Conservation (phyloP, 2,888 invertebrate species). For the Mythimna albipuncta region DNA sequence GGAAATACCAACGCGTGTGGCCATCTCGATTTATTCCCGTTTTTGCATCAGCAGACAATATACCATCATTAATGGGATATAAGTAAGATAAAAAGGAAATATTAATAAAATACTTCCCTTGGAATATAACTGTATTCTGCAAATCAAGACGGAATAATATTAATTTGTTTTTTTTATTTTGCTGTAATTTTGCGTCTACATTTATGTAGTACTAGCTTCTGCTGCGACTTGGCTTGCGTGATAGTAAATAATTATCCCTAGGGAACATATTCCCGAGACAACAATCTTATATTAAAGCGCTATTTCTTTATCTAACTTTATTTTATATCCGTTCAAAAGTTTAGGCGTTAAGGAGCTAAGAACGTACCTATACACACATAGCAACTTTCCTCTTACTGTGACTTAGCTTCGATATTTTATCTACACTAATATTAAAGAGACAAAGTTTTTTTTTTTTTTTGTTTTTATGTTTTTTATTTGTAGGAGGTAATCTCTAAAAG, state of each 20-base stretch:
- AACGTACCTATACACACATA: too few species aligned
- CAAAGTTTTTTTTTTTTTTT: too few species aligned
- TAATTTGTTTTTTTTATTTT: constrained; percentile 30
- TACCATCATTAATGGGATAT: constrained; percentile 50
- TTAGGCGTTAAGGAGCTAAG: too few species aligned
- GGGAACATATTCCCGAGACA: too few species aligned
- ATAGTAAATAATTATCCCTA: too few species aligned
- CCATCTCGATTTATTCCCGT: constrained; percentile 28
- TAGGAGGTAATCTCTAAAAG: too few species aligned
- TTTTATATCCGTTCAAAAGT: neutral
- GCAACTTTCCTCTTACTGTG: too few species aligned
- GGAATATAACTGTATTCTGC: constrained; percentile 49
- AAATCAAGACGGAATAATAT: constrained; percentile 43
- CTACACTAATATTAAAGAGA: too few species aligned
- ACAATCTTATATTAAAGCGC: too few species aligned
- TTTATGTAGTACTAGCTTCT: neutral
- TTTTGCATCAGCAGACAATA: constrained; percentile 58
- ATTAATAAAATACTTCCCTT: constrained; percentile 56
- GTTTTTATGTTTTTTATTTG: too few species aligned
- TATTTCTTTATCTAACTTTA: neutral
- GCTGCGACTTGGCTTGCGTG: too few species aligned
- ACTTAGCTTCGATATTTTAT: neutral
- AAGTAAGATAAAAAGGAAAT: constrained; percentile 56
- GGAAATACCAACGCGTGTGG: constrained; percentile 41
- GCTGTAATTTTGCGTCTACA: neutral